Evolutionary conservation across 1,140 invertebrate species (phyloP), one percentile per base, ranked within the genome.

Genomic region (Panagrolaimus sp.): DNA sequence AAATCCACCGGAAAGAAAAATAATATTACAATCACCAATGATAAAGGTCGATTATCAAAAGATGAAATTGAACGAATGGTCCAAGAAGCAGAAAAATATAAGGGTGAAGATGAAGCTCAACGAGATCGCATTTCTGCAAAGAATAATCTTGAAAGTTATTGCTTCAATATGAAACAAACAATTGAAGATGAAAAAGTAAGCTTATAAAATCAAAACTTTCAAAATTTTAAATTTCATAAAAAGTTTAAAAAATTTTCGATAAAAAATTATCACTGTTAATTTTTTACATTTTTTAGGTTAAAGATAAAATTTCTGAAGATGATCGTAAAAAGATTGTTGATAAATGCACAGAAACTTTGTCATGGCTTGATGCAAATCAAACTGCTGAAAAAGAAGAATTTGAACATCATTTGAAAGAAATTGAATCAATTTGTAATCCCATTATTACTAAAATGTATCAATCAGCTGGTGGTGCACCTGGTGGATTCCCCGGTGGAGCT

Each of bases 11-110:
- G 93, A 79, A 93, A 93, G 84, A 91, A 93, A 81, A 95, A 95
- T 85, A 93, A 97, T 27, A 63, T 96, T 83, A 95, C 92, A 38
- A 96, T 96, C 78, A 96, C 92, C 77, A 96, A 96, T 82, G 93
- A 96, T 86, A 95, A 95, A 13, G 84, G 93, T 72, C 89, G 93
- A 78, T 87, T 96, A 1, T 91, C 89, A 82, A 95, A 96, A 85
- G 92, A 95, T 81, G 93, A 96, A 74, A 96, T 96, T 78, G 92
- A 96, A 83, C 87, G 91, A 57, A 96, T 96, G 93, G 91, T 96
- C 25, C 91, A 92, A 69, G 93, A 96, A 74, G 93, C 92, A n/a
- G 92, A 96, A 84, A 92, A 91, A 80, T 96, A 92, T 87, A 89
- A 90, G 75, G 84, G 84, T 20, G 91, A 93, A 79, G 93, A 96